Evolutionary conservation across 1,140 invertebrate genomes (phyloP).

Genomic region (Coelopa frigida): DNA sequence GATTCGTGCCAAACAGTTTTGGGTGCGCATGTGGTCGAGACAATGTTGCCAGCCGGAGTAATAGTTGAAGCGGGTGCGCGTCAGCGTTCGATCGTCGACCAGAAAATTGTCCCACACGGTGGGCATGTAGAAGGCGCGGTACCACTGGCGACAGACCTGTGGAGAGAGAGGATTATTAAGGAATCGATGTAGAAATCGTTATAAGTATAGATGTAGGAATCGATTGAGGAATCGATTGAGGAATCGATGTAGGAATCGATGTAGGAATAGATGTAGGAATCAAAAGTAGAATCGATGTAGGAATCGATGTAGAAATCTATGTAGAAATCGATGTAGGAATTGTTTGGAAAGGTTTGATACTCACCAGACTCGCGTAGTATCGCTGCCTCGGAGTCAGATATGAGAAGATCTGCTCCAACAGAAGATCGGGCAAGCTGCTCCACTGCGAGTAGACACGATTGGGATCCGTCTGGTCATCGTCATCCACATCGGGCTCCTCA

Average conservation of each 20-base stretch:
- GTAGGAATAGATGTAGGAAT: too few species aligned
- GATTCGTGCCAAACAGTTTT: slow-evolving; percentile 63
- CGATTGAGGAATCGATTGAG: too few species aligned
- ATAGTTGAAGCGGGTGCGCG: slow-evolving; percentile 69
- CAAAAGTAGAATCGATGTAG: too few species aligned
- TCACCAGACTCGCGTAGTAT: slow-evolving; percentile 69
- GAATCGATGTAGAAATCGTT: too few species aligned
- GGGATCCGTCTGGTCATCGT: slow-evolving; percentile 40
- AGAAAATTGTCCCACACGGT: slow-evolving; percentile 67
- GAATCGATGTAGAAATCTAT: too few species aligned
- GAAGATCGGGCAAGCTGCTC: slow-evolving; percentile 64
- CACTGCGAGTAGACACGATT: slow-evolving; percentile 53
- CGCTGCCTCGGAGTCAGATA: slow-evolving; percentile 61
- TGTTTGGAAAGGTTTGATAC: too few species aligned
- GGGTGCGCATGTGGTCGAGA: slow-evolving; percentile 66
- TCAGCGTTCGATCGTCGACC: slow-evolving; percentile 65
- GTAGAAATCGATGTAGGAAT: too few species aligned
- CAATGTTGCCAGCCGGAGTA: slow-evolving; percentile 77
- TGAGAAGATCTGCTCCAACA: slow-evolving; percentile 70
- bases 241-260: too few species aligned
- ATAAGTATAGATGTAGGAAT: too few species aligned
- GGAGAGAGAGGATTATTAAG: neutral
- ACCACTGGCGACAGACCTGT: slow-evolving; percentile 52
- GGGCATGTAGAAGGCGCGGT: slow-evolving; percentile 65
- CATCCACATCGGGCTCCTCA: slow-evolving; percentile 43